Conservation (phyloP, 2,888 invertebrate species). For the Odontocolon sp. region DNA sequence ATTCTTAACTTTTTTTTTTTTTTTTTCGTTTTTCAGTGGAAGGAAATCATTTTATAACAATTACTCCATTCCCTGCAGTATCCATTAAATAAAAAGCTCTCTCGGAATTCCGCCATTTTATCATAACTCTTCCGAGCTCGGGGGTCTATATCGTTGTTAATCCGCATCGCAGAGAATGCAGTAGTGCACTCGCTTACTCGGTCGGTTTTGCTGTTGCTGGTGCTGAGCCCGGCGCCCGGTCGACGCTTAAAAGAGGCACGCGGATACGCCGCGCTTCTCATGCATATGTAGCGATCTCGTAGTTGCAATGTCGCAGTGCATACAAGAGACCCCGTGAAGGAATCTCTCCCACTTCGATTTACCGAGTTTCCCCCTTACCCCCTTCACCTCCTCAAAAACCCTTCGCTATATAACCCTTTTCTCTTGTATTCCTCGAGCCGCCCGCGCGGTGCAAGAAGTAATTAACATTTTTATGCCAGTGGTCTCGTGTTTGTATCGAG, state of each 20-base stretch:
- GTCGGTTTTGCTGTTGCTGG: conserved; percentile 3
- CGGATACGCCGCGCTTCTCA: conserved; percentile 52
- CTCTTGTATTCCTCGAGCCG: conserved; percentile 3
- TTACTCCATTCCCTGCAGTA: conserved; percentile 34
- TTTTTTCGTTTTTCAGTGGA: no score
- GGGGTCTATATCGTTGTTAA: conserved; percentile 24
- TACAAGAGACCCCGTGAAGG: conserved; percentile 40
- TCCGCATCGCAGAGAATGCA: conserved; percentile 29
- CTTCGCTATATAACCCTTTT: conserved; percentile 25
- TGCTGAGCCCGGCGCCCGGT: conserved; percentile 12
- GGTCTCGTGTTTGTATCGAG: conserved; percentile 59
- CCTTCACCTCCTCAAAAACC: conserved; percentile 31
- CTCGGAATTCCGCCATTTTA: conserved; percentile 50
- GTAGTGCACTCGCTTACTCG: conserved; percentile 12
- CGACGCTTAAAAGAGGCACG: conserved; percentile 41
- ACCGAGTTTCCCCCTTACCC: neutral
- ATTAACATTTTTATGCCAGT: conserved; percentile 63
- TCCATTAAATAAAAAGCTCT: conserved; percentile 6
- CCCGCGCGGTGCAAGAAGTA: conserved; percentile 57
- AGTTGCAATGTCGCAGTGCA: conserved; percentile 57
- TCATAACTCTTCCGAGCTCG: conserved; percentile 41
- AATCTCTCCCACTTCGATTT: conserved; percentile 60
- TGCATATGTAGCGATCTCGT: conserved; percentile 61
- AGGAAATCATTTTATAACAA: conserved; percentile 24
- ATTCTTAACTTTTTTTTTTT: no score